Percentiles rank a stretch among this genome's conserved stretches.
phyloP scores from a whole-genome alignment of 2,888 invertebrate genomes.

The Thymelicus lineola region DNA sequence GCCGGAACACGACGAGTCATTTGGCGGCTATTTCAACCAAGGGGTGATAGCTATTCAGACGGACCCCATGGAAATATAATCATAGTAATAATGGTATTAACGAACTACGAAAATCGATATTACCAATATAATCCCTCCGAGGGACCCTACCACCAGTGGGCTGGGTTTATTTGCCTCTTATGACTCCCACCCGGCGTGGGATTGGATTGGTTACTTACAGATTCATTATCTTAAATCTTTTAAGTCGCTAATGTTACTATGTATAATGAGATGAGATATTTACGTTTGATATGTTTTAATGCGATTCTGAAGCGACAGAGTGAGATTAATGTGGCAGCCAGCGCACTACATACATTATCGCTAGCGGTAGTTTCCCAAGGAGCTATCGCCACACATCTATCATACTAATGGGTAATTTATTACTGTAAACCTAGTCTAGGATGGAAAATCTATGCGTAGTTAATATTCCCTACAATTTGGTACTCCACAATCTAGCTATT shows the following conservation, averaged over 20 bases:
- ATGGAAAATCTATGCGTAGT: conserved; percentile 14
- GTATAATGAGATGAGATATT: background rate
- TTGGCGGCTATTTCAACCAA: too few relatives aligned
- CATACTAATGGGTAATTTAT: conserved; percentile 39
- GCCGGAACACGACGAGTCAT: too few relatives aligned
- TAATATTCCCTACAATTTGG: conserved; percentile 38
- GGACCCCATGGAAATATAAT: too few relatives aligned
- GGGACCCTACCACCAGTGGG: too few relatives aligned
- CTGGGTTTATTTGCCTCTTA: too few relatives aligned
- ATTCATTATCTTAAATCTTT: too few relatives aligned
- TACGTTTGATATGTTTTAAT: conserved; percentile 10
- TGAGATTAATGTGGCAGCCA: conserved; percentile 26
- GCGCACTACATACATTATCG: conserved; percentile 36
- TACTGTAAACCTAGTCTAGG: conserved; percentile 29
- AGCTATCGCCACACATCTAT: conserved; percentile 38
- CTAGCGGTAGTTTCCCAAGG: conserved; percentile 30
- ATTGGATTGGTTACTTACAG: too few relatives aligned
- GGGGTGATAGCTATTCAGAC: too few relatives aligned
- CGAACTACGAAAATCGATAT: too few relatives aligned
- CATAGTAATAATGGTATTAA: too few relatives aligned
- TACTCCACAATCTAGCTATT: background rate
- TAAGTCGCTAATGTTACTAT: background rate
- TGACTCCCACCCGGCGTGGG: too few relatives aligned
- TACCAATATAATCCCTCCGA: too few relatives aligned
- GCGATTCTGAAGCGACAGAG: conserved; percentile 23